Evolutionary conservation across 2,797 vertebrate genomes (phyloP).

Genomic region (Poeciliopsis paucimaculata): DNA sequence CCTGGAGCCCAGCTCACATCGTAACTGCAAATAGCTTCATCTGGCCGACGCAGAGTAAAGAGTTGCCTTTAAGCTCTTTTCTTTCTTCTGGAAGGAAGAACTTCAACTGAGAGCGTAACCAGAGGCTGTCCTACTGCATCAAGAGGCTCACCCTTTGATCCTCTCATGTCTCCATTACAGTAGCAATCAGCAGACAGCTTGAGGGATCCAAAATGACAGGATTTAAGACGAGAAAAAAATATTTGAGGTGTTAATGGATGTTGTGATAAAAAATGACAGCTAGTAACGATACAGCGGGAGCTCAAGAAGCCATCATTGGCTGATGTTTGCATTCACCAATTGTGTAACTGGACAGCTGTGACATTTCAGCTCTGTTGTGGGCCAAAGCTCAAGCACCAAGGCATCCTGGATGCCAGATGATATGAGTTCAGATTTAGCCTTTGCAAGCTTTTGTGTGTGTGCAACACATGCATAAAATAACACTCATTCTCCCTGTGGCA

Average conservation of each 20-base stretch:
- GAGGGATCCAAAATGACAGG: conserved; percentile 40
- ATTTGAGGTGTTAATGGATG: conserved; percentile 21
- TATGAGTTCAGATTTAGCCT: conserved; percentile 54
- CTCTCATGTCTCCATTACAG: conserved; percentile 22
- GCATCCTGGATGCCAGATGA: conserved; percentile 51
- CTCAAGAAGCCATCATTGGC: conserved; percentile 34
- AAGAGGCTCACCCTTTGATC: conserved; percentile 39
- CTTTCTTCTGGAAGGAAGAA: conserved; percentile 30
- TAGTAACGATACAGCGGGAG: conserved; percentile 34
- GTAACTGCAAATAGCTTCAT: conserved; percentile 50
- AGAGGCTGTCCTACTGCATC: conserved; percentile 33
- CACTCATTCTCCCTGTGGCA: conserved; percentile 51
- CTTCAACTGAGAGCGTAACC: conserved; percentile 42
- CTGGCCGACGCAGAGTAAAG: conserved; percentile 43
- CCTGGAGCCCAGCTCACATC: conserved; percentile 46
- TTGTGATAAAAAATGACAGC: conserved; percentile 42
- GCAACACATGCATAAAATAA: conserved; percentile 51
- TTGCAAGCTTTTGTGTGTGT: conserved; percentile 33
- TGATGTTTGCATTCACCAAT: conserved; percentile 42
- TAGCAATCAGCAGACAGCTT: conserved; percentile 23
- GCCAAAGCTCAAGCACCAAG: conserved; percentile 56
- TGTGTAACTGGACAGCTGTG: conserved; percentile 69
- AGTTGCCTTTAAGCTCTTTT: conserved; percentile 30
- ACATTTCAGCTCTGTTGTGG: conserved; percentile 63
- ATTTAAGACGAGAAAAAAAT: conserved; percentile 21